Evolutionary conservation across 2,113 vertebrate genomes (phyloP), one percentile per base, ranked within the genome.

Genomic region (Macquaria ambigua): DNA sequence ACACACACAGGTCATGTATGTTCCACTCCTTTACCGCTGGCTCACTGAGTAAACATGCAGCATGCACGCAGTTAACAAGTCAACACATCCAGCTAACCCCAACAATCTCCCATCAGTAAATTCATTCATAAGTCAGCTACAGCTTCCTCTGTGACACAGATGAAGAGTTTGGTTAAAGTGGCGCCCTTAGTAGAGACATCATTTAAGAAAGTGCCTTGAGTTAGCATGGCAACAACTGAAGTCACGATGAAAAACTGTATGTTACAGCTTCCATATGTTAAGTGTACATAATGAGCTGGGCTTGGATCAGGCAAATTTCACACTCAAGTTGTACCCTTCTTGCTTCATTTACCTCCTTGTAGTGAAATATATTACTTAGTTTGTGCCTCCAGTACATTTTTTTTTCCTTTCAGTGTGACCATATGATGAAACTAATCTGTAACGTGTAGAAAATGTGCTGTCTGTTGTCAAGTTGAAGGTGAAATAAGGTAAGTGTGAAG

Each of bases 31-130:
- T 50, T 70, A 77, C 77, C 20, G 52, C 79, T 50, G 59, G 46
- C 55, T 76, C 34, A 41, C 74, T 82, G 81, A 72, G 74, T 84
- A 88, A 90, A 88, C 70, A 87, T 71, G 25, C 48, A 70, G 21
- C 53, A 71, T 67, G 31, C 12, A 34, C 7, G 2, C 20, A 71
- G 61, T 87, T 61, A 25, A 75, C 53, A 82, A 76, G 81, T 82
- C 89, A 79, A 64, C 84, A 86, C 39, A 66, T 77, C 53, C 63
- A 61, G 56, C 58, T 43, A 16, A 71, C 77, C 31, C 67, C 69
- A 37, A 87, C 70, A 81, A 63, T 64, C 55, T 63, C 20, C 63
- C 52, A 50, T 82, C 68, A 75, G 72, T 70, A 39, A 77, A 74
- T 77, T 31, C 46, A 80, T 82, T 85, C 79, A 82, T 50, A 10